These are phyloP conservation scores for Melieria picta DNA, from an alignment of 2,888 invertebrate genomes.

Conservation along the genomic window DNA sequence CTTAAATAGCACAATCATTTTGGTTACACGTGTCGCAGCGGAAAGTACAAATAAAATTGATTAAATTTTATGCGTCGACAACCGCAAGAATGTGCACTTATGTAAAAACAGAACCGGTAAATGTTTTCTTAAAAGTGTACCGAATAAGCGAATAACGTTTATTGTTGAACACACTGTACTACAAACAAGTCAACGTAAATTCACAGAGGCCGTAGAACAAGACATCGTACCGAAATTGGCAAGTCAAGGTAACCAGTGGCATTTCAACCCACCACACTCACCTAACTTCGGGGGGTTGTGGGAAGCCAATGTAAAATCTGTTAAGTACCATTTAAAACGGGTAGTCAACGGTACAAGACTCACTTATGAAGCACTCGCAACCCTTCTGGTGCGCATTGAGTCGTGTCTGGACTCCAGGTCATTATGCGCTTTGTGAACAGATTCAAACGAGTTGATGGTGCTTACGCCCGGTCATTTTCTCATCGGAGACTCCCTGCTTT, in stretches of 20 bases:
- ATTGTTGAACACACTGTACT: too few relatives aligned
- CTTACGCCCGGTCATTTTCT: background rate
- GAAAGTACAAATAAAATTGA: too few relatives aligned
- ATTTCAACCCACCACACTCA: conserved; percentile 34
- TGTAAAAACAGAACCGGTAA: too few relatives aligned
- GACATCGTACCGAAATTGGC: conserved; percentile 14
- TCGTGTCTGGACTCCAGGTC: background rate
- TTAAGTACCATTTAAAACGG: conserved; percentile 28
- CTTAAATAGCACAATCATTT: too few relatives aligned
- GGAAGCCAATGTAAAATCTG: conserved; percentile 21
- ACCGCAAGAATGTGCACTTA: too few relatives aligned
- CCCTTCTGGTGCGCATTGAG: background rate
- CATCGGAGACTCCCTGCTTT: background rate
- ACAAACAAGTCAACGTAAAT: background rate
- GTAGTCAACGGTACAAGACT: conserved; percentile 14
- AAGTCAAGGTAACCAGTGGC: conserved; percentile 25
- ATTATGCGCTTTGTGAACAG: background rate
- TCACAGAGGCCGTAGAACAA: background rate
- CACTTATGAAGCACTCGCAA: conserved; percentile 15
- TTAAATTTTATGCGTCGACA: too few relatives aligned
- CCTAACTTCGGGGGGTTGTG: conserved; percentile 30
- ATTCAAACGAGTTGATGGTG: background rate
- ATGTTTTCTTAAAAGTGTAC: too few relatives aligned
- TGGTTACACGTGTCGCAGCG: too few relatives aligned
- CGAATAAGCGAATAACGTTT: too few relatives aligned